Evolutionary conservation across 37 sponge, comb jelly and placozoan species (phyloP).

Genomic region (Geodia barretti): DNA sequence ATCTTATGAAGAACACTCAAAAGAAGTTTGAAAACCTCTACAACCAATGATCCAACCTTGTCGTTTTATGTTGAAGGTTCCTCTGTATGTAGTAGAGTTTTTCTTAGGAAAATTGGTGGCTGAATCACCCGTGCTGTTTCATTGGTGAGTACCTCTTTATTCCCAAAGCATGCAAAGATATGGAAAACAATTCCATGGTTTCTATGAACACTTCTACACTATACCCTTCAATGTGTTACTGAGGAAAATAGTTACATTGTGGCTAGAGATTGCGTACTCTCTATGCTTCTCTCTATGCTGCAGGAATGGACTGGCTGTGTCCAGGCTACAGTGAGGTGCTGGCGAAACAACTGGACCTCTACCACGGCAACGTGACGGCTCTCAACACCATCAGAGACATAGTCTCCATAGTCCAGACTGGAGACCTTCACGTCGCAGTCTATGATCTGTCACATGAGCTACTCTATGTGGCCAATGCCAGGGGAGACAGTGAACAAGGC

Average conservation of each 20-base stretch:
- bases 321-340: constrained; percentile 78
- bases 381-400: constrained; percentile 70
- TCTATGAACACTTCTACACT: not conserved
- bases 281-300: not conserved
- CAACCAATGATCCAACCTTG: no score
- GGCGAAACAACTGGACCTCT: constrained; percentile 52
- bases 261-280: not conserved
- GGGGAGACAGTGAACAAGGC: constrained; percentile 67
- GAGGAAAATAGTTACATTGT: not conserved
- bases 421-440: constrained; percentile 84
- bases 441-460: constrained; percentile 64
- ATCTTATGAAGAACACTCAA: no score
- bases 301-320: constrained; percentile 94
- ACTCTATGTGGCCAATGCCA: constrained; percentile 77
- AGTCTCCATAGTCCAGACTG: constrained; percentile 85
- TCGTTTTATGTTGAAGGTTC: no score
- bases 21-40: no score
- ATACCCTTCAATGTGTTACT: not conserved
- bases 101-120: no score
- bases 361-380: constrained; percentile 85
- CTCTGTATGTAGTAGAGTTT: no score
- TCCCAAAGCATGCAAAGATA: no score
- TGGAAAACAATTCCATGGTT: no score
- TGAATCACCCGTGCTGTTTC: no score
- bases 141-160: no score